These are phyloP conservation scores for Empis livida DNA, from an alignment of 2,888 invertebrate species.

Conservation along the genomic window DNA sequence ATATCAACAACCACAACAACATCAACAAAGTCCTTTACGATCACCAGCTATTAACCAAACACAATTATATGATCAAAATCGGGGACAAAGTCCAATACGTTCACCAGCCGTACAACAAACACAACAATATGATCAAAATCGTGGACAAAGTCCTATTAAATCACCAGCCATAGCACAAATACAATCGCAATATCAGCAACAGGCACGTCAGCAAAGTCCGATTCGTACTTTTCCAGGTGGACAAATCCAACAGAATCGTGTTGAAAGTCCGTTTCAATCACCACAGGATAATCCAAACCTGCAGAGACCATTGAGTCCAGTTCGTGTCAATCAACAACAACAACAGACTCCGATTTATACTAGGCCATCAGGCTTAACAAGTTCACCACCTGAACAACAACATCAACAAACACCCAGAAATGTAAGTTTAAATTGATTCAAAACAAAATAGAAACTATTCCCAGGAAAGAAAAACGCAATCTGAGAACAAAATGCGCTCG, in stretches of 20 bases:
- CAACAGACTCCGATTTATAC: slow-evolving; percentile 8
- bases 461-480: too few species aligned
- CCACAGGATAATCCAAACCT: slow-evolving; percentile 12
- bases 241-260: slow-evolving; percentile 26
- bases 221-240: slow-evolving; percentile 16
- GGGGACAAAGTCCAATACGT: slow-evolving; percentile 6
- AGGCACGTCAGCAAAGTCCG: slow-evolving; percentile 1
- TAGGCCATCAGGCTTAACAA: slow-evolving; percentile 4
- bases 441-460: too few species aligned
- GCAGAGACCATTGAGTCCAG: slow-evolving; percentile 32
- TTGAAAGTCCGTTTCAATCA: slow-evolving; percentile 34
- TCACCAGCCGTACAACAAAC: not conserved
- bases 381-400: slow-evolving; percentile 12
- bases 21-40: slow-evolving; percentile 5
- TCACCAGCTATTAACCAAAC: slow-evolving; percentile 1
- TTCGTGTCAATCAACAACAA: slow-evolving; percentile 12
- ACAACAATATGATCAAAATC: slow-evolving; percentile 2
- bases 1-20: slow-evolving; percentile 15
- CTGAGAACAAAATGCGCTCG: too few species aligned
- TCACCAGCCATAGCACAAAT: not conserved
- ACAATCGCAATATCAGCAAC: slow-evolving; percentile 14
- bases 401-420: slow-evolving; percentile 11
- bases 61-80: slow-evolving; percentile 1
- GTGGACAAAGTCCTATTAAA: slow-evolving; percentile 11
- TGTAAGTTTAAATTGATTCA: not conserved